Conservation (phyloP, 2,113 vertebrate species). For the Mellivora capensis region DNA sequence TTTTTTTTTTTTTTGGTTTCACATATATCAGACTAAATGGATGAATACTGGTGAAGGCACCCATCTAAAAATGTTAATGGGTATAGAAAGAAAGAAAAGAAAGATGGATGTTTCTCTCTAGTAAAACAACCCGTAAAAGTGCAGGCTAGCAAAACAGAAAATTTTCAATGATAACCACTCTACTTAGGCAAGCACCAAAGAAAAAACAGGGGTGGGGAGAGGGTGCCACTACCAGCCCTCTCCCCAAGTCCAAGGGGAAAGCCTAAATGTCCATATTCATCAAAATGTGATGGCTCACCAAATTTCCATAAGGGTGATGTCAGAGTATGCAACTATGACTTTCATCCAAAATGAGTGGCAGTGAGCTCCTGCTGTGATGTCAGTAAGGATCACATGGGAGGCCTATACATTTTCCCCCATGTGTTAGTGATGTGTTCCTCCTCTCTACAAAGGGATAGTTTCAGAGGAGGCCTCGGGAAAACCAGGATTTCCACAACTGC, state of each 20-base stretch:
- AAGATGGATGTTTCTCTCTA: background rate
- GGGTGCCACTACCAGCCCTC: background rate
- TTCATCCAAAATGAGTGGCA: background rate
- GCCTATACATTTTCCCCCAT: background rate
- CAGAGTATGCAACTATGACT: background rate
- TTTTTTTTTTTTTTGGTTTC: no score
- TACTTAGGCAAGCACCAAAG: background rate
- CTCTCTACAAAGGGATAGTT: background rate
- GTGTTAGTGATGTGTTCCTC: background rate
- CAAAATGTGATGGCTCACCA: background rate
- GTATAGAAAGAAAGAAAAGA: background rate
- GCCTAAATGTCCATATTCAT: background rate
- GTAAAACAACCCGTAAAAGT: background rate
- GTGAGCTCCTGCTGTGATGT: background rate
- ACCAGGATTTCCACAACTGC: background rate
- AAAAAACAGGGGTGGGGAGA: background rate
- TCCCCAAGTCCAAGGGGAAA: background rate
- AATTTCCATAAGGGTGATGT: background rate
- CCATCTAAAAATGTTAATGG: background rate
- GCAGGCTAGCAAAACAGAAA: background rate
- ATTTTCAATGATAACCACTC: background rate
- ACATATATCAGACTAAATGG: background rate
- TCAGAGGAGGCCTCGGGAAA: background rate
- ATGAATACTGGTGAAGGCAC: background rate
- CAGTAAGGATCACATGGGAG: background rate